phyloP scores from a whole-genome alignment of 2,113 vertebrate species.

The human region GRCh38 chr7:32002501-32003000 shows the following conservation, averaged over 20 bases:
- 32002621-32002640: background rate
- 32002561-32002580: background rate
- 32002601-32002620: background rate
- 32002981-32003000: slow-evolving; percentile 52
- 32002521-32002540: background rate
- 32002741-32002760: background rate
- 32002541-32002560: background rate
- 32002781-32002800: background rate
- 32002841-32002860: slow-evolving; percentile 28
- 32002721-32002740: background rate
- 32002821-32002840: background rate
- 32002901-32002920: slow-evolving; percentile 58
- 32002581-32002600: background rate
- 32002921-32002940: slow-evolving; percentile 52
- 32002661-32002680: background rate
- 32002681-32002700: background rate
- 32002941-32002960: slow-evolving; percentile 42
- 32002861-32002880: slow-evolving; percentile 47
- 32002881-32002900: slow-evolving; percentile 27
- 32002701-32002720: background rate
- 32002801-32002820: background rate
- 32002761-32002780: background rate
- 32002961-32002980: slow-evolving; percentile 22
- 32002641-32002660: background rate
- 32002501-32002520: background rate